Conservation (phyloP, 2,888 invertebrate genomes). For the Drosophila peninsularis region DNA sequence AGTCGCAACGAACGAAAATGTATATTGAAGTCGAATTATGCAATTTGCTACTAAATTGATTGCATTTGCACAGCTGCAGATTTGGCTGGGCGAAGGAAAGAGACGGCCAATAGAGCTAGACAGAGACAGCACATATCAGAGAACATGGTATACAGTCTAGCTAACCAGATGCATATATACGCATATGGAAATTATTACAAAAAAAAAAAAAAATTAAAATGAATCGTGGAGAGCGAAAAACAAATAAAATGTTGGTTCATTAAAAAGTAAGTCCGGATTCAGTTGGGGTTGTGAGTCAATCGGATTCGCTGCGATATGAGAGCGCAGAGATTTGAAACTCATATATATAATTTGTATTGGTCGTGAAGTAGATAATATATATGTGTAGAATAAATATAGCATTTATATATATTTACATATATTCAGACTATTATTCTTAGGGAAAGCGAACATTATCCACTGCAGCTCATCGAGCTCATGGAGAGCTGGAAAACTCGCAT, state of each 20-base stretch:
- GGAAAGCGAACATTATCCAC: too few relatives aligned
- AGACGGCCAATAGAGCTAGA: not conserved
- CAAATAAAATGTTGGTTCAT: constrained; percentile 4
- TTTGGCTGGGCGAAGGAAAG: constrained; percentile 18
- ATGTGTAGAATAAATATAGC: too few relatives aligned
- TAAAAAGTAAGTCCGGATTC: not conserved
- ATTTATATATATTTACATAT: too few relatives aligned
- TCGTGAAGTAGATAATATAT: too few relatives aligned
- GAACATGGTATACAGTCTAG: not conserved
- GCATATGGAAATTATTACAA: not conserved
- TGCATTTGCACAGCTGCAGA: constrained; percentile 70
- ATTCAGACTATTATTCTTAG: too few relatives aligned
- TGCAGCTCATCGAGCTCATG: not conserved
- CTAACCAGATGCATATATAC: not conserved
- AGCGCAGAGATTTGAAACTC: not conserved
- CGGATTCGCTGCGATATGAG: not conserved
- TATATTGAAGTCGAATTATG: constrained; percentile 76
- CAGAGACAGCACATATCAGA: not conserved
- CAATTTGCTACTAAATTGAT: constrained; percentile 77
- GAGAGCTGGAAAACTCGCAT: not conserved
- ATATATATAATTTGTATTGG: too few relatives aligned
- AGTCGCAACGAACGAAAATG: constrained; percentile 64
- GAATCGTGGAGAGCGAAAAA: not conserved
- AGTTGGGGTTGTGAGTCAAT: not conserved
- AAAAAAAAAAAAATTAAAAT: not conserved